Evolutionary conservation across 1,140 invertebrate genomes (phyloP), one percentile per base, ranked within the genome.

Genomic region (Ridgeia piscesae): DNA sequence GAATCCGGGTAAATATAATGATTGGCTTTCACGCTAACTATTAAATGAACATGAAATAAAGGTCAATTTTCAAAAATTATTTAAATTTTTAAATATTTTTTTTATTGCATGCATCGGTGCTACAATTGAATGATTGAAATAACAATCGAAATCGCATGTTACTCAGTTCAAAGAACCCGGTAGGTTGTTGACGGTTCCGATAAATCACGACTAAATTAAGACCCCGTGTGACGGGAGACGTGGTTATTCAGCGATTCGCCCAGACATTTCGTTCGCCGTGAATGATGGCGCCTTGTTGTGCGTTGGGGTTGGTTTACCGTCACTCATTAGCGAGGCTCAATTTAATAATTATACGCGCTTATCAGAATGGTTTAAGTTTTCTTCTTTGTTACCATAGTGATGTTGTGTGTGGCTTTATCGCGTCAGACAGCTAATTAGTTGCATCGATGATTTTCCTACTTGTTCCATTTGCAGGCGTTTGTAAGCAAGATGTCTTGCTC

Each of bases 321-420:
- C 27, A 77, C 58, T 77, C 58, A 77, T 77, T 77, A 77, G 58
- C 27, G 58, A 31, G 58, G 58, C 58, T 77, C 58, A 77, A 77
- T 77, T 77, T 77, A 77, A 31, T 77, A 77, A 77, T 77, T 77
- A 77, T 77, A 77, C 2, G 17, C 58, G 58, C 58, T 77, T 77
- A 77, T 77, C 58, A 77, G 58, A 77, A 77, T 77, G 58, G 58
- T 77, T 77, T 77, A 77, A 77, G 58, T 77, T 77, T 77, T 27
- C 58, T 77, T 77, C 58, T 77, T 77, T 77, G 58, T 77, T 77
- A 77, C 27, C 58, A 21, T 21, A 27, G 58, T 77, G 58, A 77
- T 77, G 48, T 50, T 50, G 58, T 77, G 17, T 77, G 58, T 77
- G 27, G 17, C 58, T 31, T 77, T 77, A 77, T 77, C 58, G 58